These are phyloP conservation scores for Drosophila kanekoi DNA, from an alignment of 2,888 invertebrate species.

Conservation along the genomic window DNA sequence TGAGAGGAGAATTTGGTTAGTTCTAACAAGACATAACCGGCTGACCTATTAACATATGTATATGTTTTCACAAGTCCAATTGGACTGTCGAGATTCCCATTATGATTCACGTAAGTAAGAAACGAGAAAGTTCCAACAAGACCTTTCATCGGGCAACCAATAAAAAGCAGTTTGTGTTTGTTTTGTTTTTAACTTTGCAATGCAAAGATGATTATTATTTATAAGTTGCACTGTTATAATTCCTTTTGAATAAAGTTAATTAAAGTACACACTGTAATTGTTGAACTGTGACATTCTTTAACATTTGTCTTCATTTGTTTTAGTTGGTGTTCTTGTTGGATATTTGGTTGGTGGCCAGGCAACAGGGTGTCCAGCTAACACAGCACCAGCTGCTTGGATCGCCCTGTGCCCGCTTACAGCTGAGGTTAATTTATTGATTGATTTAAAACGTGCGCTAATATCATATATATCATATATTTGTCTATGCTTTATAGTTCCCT, in stretches of 20 bases:
- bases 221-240: conserved; percentile 50
- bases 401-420: not conserved
- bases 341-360: conserved; percentile 4
- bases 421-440: not conserved
- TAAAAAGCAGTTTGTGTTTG: too few relatives aligned
- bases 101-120: too few relatives aligned
- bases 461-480: too few relatives aligned
- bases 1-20: too few relatives aligned
- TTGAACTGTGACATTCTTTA: conserved; percentile 2
- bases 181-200: conserved; percentile 50
- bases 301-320: too few relatives aligned
- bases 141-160: too few relatives aligned
- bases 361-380: not conserved
- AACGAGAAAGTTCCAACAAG: too few relatives aligned
- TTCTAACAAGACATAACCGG: too few relatives aligned
- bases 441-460: conserved; percentile 18
- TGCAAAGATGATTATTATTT: conserved; percentile 58
- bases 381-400: not conserved
- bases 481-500: not conserved
- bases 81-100: too few relatives aligned
- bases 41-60: too few relatives aligned
- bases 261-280: conserved; percentile 41
- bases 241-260: conserved; percentile 43
- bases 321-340: not conserved
- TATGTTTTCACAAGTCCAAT: too few relatives aligned